A percentile compares a stretch with the other conserved stretches of the same genome.
These are phyloP conservation scores for Drosophila eugracilis DNA, from an alignment of 1,140 invertebrate genomes.

Conservation along the genomic window DNA sequence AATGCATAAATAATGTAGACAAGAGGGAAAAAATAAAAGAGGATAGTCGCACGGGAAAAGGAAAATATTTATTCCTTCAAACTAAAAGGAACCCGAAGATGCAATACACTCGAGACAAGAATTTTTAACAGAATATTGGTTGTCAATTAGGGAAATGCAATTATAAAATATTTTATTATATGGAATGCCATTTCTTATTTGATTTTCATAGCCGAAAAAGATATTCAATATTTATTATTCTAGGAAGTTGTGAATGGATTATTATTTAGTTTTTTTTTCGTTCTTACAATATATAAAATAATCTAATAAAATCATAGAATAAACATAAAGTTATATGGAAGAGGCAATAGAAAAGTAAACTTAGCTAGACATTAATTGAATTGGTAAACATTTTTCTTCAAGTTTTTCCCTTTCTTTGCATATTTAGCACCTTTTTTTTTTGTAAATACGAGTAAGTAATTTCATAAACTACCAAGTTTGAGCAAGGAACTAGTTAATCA, in stretches of 20 bases:
- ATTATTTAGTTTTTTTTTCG: too few relatives aligned
- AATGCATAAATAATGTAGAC: slow-evolving; percentile 77
- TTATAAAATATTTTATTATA: slow-evolving; percentile 4
- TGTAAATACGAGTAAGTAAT: neutral
- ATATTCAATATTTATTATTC: neutral
- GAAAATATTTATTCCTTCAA: slow-evolving; percentile 2
- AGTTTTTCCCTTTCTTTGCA: too few relatives aligned
- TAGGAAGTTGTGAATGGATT: neutral
- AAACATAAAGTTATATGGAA: too few relatives aligned
- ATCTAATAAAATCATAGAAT: too few relatives aligned
- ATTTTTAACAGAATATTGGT: neutral
- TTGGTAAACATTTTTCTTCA: too few relatives aligned
- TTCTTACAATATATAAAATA: too few relatives aligned
- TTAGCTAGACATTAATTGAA: neutral
- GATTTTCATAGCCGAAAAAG: neutral
- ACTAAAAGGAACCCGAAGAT: slow-evolving; percentile 5
- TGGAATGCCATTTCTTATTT: neutral
- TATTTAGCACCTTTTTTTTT: too few relatives aligned
- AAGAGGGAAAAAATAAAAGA: slow-evolving; percentile 43
- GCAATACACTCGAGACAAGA: neutral
- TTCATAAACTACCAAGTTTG: too few relatives aligned
- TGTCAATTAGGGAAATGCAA: slow-evolving; percentile 16
- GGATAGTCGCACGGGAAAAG: slow-evolving; percentile 15
- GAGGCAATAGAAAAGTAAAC: neutral
- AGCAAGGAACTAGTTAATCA: too few relatives aligned